These are phyloP conservation scores for Archaeoteleia sp. DNA, from an alignment of 2,888 invertebrate species.

Conservation along the genomic window DNA sequence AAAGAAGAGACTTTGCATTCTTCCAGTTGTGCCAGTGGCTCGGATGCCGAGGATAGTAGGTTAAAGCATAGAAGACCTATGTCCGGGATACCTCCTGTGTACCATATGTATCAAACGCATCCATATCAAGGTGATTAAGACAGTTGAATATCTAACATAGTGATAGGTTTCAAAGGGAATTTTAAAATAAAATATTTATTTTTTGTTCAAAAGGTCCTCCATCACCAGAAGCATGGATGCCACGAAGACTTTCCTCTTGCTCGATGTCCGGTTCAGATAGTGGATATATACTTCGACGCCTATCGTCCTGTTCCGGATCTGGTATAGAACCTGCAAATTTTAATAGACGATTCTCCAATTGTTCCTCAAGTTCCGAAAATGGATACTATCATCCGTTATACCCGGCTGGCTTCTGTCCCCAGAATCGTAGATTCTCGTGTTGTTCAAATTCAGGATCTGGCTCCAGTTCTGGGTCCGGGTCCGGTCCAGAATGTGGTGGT, in stretches of 20 bases:
- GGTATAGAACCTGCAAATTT: conserved; percentile 64
- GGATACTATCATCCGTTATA: conserved; percentile 63
- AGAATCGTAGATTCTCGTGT: conserved; percentile 66
- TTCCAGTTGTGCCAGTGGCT: conserved; percentile 77
- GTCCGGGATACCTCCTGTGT: conserved; percentile 72
- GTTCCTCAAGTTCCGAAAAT: conserved; percentile 67
- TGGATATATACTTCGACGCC: conserved; percentile 75
- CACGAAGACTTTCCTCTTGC: conserved; percentile 82
- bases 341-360: conserved; percentile 67
- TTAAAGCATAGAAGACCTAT: conserved; percentile 74
- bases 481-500: conserved; percentile 74
- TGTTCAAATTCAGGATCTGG: conserved; percentile 68
- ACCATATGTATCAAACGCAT: conserved; percentile 63
- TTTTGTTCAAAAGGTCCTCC: conserved; percentile 74
- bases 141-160: not conserved
- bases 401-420: conserved; percentile 60
- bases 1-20: conserved; percentile 73
- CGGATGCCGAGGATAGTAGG: conserved; percentile 76
- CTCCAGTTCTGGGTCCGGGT: conserved; percentile 65
- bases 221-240: conserved; percentile 80
- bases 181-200: conserved; percentile 1
- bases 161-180: not conserved
- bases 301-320: conserved; percentile 75
- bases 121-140: conserved; percentile 61
- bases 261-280: conserved; percentile 79